Base-by-base conservation (phyloP, 2,113 vertebrate species). In the Chaetops frenatus region DNA sequence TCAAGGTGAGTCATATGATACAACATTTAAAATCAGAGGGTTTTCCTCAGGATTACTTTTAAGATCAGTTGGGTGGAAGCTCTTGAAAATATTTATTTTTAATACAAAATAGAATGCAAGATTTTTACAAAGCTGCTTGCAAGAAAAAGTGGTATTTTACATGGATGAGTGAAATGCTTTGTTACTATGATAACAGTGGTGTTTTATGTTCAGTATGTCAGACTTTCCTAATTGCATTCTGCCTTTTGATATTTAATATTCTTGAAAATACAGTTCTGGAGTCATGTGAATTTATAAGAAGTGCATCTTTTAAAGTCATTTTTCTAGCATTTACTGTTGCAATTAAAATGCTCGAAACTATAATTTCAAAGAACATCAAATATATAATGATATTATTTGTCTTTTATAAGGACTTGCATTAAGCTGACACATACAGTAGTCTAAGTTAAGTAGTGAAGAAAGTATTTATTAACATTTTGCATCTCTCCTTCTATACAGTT, bases 1-100 rank as follows among this genome's bases (percentile, higher is more conserved):
- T 82, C 56, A 94, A 97, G 98, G 98, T 98, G 97, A 98, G 98
- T 95, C 60, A 51, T 86, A 81, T 12, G 42, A 65, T 69, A 62
- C 13, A 64, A 47, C 2, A 1, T 58, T 83, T 93, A 48, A 93
- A 90, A 77, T 82, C 53, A 61, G 28, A 67, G n/a, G 5, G 7
- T 21, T 94, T 95, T 95, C 62, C 54, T 77, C 27, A 72, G 47
- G 62, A 92, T 24, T 81, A 24, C 5, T 69, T 74, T 29, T 22
- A n/a, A 86, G 44, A 57, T 81, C 13, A 38, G 22, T 54, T 33
- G 29, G 7, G 27, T 45, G 35, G 48, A 69, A 91, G 33, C 5
- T 88, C 24, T 80, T 85, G 31, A 77, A 84, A 82, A 42, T 66
- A 35, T 47, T 72, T 72, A 9, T 51, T 80, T 82, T 42, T 44